Conservation (phyloP, 2,888 invertebrate genomes). For the Yponomeuta malinellus region DNA sequence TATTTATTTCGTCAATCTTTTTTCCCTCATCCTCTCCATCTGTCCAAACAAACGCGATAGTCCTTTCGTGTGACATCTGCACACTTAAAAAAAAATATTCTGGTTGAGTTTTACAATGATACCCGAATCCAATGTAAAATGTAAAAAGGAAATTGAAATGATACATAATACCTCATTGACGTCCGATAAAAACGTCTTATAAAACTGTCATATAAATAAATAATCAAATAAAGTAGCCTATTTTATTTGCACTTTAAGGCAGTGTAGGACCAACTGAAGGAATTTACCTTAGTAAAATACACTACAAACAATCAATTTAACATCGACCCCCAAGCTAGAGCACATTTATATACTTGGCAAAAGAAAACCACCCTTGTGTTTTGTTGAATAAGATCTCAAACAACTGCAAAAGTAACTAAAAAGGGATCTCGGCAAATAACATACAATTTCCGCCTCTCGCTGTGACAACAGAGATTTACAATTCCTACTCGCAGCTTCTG, state of each 20-base stretch:
- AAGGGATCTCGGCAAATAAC: background rate
- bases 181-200: background rate
- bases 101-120: background rate
- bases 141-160: background rate
- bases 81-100: too few relatives aligned
- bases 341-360: background rate
- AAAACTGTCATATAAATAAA: background rate
- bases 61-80: too few relatives aligned
- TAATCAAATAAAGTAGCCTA: background rate
- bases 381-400: background rate
- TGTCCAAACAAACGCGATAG: too few relatives aligned
- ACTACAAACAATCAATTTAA: background rate
- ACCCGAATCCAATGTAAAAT: background rate
- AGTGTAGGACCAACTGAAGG: background rate
- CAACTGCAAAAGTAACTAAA: background rate
- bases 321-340: background rate
- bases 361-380: background rate
- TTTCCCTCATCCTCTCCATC: too few relatives aligned
- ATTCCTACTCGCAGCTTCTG: background rate
- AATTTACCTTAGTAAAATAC: background rate
- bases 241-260: background rate
- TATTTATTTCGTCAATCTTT: too few relatives aligned
- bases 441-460: background rate
- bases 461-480: background rate
- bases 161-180: background rate